These are phyloP conservation scores for Gadus macrocephalus DNA, from an alignment of 2,113 vertebrate genomes.

Conservation along the genomic window DNA sequence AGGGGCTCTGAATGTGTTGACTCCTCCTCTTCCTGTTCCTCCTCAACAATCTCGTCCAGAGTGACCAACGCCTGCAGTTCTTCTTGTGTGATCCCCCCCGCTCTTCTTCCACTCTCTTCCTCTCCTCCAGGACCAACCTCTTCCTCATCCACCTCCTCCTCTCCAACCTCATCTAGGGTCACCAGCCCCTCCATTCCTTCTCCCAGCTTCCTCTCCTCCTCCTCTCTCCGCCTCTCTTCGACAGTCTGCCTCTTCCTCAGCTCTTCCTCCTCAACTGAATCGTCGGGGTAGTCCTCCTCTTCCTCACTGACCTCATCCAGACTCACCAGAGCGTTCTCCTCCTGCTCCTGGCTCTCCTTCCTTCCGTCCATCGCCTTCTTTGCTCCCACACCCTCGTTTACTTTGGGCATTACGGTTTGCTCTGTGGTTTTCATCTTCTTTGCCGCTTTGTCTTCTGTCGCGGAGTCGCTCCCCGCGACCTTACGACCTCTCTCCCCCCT, in stretches of 20 bases:
- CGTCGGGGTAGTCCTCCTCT: slow-evolving; percentile 76
- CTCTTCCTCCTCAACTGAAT: slow-evolving; percentile 76
- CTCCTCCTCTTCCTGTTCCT: slow-evolving; percentile 68
- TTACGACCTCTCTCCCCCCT: too few relatives aligned
- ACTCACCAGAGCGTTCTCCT: slow-evolving; percentile 64
- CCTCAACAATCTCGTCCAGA: slow-evolving; percentile 59
- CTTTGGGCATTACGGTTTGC: too few relatives aligned
- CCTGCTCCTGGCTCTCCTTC: background rate
- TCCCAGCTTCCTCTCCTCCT: slow-evolving; percentile 23
- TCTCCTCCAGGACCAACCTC: background rate
- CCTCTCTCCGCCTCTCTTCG: background rate
- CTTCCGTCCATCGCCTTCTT: too few relatives aligned
- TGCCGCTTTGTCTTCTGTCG: too few relatives aligned
- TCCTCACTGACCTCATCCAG: slow-evolving; percentile 85
- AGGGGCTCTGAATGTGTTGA: background rate
- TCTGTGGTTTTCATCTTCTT: too few relatives aligned
- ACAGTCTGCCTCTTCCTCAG: slow-evolving; percentile 28
- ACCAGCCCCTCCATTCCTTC: slow-evolving; percentile 21
- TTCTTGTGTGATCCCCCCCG: slow-evolving; percentile 8
- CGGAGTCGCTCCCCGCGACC: too few relatives aligned
- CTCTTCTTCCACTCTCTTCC: slow-evolving; percentile 11
- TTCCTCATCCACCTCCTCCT: background rate
- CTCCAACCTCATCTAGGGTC: slow-evolving; percentile 14
- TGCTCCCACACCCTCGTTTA: too few relatives aligned
- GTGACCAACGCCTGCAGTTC: slow-evolving; percentile 57